Conservation (phyloP, 2,113 vertebrate genomes). For the Grallaria varia region DNA sequence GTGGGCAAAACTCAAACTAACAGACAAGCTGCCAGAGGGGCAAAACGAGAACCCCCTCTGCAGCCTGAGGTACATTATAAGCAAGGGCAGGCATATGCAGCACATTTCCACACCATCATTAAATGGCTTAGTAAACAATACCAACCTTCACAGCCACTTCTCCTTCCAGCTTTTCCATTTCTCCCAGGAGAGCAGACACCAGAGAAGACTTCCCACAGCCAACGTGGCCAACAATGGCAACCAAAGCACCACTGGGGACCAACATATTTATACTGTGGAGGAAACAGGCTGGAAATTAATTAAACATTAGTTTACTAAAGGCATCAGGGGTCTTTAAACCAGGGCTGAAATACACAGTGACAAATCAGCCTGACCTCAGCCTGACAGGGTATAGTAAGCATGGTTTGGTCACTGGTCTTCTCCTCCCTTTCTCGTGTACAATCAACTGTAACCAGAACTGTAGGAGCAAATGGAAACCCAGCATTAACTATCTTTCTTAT, state of each 20-base stretch:
- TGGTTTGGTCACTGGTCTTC: neutral
- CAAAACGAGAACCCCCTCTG: neutral
- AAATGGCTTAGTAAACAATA: neutral
- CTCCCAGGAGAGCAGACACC: constrained; percentile 90
- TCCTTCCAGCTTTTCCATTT: constrained; percentile 94
- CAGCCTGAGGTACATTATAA: neutral
- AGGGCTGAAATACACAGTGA: constrained; percentile 2
- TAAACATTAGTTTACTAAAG: constrained; percentile 46
- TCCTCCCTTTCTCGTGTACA: neutral
- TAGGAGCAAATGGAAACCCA: neutral
- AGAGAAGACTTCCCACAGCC: constrained; percentile 96
- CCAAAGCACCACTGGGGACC: constrained; percentile 86
- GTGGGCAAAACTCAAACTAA: neutral
- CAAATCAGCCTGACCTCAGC: neutral
- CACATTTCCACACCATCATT: neutral
- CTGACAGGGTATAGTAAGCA: neutral
- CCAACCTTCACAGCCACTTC: constrained; percentile 85
- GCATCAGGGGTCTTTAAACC: constrained; percentile 2
- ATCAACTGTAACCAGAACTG: neutral
- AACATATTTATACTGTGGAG: constrained; percentile 84
- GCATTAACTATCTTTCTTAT: neutral
- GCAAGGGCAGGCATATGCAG: neutral
- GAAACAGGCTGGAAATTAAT: constrained; percentile 62
- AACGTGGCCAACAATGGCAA: constrained; percentile 92
- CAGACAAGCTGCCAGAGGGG: neutral